Percentiles rank a stretch among this genome's conserved stretches.
These are phyloP conservation scores for Dicrurus megarhynchus DNA, from an alignment of 2,113 vertebrate species.

Conservation along the genomic window DNA sequence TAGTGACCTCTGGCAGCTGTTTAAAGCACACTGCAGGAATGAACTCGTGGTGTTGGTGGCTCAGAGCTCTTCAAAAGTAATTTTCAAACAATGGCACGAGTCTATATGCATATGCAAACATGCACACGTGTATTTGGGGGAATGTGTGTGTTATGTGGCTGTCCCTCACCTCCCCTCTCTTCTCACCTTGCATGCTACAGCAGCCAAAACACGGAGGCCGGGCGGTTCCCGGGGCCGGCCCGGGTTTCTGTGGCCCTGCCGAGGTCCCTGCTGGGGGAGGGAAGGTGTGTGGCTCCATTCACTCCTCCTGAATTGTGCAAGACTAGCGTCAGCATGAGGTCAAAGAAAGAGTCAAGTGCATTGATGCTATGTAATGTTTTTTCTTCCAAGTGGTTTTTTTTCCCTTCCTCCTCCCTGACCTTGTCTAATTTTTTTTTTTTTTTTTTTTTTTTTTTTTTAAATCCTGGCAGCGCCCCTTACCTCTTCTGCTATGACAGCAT, in stretches of 20 bases:
- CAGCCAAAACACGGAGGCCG: rapidly evolving
- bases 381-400: not conserved
- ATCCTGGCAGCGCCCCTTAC: constrained; percentile 17
- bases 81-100: not conserved
- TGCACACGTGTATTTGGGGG: rapidly evolving
- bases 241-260: not conserved
- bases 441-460: rapidly evolving
- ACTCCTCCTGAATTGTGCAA: not conserved
- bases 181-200: rapidly evolving
- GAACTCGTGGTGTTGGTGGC: rapidly evolving
- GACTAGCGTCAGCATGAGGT: not conserved
- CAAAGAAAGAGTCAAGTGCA: not conserved
- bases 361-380: not conserved
- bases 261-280: too few species aligned
- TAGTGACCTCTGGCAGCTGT: not conserved
- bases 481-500: constrained; percentile 10
- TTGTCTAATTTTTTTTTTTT: not conserved
- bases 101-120: not conserved
- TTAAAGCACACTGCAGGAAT: not conserved
- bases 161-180: rapidly evolving
- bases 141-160: rapidly evolving
- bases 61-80: not conserved
- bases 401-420: not conserved
- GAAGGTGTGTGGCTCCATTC: not conserved
- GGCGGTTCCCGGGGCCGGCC: rapidly evolving